Evolutionary conservation across 2,888 invertebrate species (phyloP).

Genomic region (Tanaodytes sp.): DNA sequence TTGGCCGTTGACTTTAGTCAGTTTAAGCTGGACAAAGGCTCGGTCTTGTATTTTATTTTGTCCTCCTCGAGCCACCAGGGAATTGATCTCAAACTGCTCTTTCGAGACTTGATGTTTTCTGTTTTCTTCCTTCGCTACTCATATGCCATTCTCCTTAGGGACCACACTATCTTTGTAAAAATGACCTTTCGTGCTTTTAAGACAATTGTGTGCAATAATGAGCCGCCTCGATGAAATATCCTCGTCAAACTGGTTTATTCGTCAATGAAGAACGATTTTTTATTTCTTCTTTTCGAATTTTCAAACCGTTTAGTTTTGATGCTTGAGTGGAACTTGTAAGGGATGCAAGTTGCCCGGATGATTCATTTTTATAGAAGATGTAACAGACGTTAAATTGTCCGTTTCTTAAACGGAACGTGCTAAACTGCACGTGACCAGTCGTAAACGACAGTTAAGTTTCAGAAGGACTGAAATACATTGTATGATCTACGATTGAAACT

Average conservation of each 20-base stretch:
- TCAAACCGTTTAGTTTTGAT: too few species aligned
- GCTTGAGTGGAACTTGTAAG: too few species aligned
- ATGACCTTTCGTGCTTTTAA: constrained; percentile 51
- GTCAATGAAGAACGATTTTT: too few species aligned
- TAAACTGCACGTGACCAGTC: constrained; percentile 55
- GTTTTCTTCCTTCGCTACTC: constrained; percentile 45
- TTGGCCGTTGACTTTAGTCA: constrained; percentile 42
- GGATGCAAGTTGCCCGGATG: too few species aligned
- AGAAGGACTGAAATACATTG: constrained; percentile 47
- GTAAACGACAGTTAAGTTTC: constrained; percentile 65
- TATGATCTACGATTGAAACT: constrained; percentile 64
- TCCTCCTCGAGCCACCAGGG: constrained; percentile 46
- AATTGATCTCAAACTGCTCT: constrained; percentile 56
- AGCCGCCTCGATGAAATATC: too few species aligned
- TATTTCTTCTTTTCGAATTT: too few species aligned
- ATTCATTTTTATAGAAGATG: too few species aligned
- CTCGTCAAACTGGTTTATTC: too few species aligned
- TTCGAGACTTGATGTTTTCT: constrained; percentile 55
- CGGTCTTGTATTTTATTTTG: constrained; percentile 48
- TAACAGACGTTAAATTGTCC: neutral
- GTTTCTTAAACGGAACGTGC: constrained; percentile 3
- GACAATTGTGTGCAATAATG: constrained; percentile 50
- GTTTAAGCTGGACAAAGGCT: constrained; percentile 54
- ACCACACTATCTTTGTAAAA: constrained; percentile 41
- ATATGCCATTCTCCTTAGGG: constrained; percentile 46